phyloP scores from a whole-genome alignment of 2,113 vertebrate species.

The Gorsachius goisagi region DNA sequence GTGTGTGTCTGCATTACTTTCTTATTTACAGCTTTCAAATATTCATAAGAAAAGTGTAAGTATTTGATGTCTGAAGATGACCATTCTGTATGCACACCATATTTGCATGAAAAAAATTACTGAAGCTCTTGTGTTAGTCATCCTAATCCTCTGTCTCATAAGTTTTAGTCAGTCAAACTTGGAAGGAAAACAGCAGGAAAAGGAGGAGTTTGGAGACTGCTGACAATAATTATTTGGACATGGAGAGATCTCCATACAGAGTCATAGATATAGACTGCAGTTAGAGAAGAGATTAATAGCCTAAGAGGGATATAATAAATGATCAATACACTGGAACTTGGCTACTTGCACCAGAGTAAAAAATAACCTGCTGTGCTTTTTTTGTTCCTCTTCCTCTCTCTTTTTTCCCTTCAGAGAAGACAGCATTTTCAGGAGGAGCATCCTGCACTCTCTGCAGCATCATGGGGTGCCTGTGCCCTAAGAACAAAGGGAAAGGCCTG shows the following conservation, averaged over 20 bases:
- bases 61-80: neutral
- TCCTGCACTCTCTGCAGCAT: neutral
- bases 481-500: neutral
- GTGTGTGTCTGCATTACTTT: neutral
- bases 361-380: neutral
- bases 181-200: neutral
- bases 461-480: neutral
- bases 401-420: neutral
- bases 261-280: neutral
- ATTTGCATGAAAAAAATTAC: neutral
- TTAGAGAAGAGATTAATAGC: neutral
- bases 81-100: fast-evolving
- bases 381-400: neutral
- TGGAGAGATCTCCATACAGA: neutral
- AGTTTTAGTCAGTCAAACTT: neutral
- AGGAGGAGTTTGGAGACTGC: neutral
- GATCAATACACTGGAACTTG: neutral
- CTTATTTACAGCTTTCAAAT: neutral
- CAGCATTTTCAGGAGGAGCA: neutral
- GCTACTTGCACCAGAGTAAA: neutral
- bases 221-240: neutral
- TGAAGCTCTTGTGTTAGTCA: neutral
- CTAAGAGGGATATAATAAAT: neutral
- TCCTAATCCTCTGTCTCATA: fast-evolving
- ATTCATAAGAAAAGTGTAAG: neutral